These are phyloP conservation scores for Pseudonaja textilis DNA, from an alignment of 2,113 vertebrate genomes.

Conservation along the genomic window DNA sequence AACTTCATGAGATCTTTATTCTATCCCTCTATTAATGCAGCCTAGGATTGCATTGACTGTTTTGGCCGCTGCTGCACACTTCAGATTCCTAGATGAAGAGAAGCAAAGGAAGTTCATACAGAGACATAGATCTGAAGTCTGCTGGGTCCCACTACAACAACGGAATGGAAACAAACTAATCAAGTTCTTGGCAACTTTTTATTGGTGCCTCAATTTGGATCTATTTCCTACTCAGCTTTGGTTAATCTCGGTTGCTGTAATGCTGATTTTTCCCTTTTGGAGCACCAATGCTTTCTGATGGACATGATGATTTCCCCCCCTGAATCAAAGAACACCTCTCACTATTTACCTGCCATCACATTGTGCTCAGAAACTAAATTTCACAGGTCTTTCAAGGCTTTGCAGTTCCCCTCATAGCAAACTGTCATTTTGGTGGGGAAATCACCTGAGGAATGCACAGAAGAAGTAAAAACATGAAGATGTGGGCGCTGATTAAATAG, in stretches of 20 bases:
- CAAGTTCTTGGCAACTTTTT: neutral
- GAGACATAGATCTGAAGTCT: neutral
- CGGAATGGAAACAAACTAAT: neutral
- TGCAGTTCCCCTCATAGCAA: neutral
- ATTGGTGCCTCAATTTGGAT: neutral
- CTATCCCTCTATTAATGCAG: neutral
- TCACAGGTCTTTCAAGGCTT: neutral
- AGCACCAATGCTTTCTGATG: neutral
- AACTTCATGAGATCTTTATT: neutral
- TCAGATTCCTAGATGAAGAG: too few relatives aligned
- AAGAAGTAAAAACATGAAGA: neutral
- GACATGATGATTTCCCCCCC: neutral
- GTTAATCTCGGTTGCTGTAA: neutral
- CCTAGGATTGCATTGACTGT: neutral
- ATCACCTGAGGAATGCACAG: neutral
- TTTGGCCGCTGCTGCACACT: neutral
- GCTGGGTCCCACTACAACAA: neutral
- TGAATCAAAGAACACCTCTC: neutral
- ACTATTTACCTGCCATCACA: neutral
- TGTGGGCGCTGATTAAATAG: neutral
- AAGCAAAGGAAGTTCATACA: neutral
- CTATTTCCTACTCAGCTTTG: neutral
- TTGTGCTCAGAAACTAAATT: neutral
- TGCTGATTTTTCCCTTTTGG: neutral
- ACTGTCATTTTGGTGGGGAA: neutral